These are phyloP conservation scores for Lepus oiostolus DNA, from an alignment of 2,797 vertebrate genomes.

Conservation along the genomic window DNA sequence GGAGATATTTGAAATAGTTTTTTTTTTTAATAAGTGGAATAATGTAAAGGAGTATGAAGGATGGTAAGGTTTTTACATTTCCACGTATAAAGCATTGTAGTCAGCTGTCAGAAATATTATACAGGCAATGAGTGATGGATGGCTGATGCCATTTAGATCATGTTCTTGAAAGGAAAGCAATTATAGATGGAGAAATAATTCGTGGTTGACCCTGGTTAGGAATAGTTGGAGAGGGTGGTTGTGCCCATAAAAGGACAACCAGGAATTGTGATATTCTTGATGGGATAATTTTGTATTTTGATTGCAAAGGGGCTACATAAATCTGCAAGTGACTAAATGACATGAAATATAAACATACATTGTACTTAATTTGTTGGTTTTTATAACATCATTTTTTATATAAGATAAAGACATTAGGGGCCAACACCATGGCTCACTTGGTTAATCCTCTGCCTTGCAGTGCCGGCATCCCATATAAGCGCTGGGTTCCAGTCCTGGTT, in stretches of 20 bases:
- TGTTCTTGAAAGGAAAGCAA: background rate
- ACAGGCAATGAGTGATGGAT: background rate
- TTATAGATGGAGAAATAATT: background rate
- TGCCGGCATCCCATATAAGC: no score
- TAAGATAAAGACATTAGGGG: background rate
- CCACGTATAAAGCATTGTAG: background rate
- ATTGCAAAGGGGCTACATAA: background rate
- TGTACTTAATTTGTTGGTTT: background rate
- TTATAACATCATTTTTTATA: background rate
- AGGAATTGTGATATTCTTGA: background rate
- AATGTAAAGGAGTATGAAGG: no score
- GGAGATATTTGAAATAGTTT: background rate
- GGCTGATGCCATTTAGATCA: background rate
- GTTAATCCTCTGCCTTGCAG: no score
- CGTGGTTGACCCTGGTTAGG: background rate
- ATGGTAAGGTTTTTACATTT: background rate
- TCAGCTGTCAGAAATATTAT: background rate
- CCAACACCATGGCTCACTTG: no score
- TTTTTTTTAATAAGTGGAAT: background rate
- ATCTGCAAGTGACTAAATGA: background rate
- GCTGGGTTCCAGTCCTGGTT: no score
- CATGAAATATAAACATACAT: background rate
- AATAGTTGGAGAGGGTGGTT: background rate
- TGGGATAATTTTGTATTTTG: background rate
- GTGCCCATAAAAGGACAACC: background rate